Conservation (phyloP, 2,888 invertebrate genomes). For the Philaethria dido region DNA sequence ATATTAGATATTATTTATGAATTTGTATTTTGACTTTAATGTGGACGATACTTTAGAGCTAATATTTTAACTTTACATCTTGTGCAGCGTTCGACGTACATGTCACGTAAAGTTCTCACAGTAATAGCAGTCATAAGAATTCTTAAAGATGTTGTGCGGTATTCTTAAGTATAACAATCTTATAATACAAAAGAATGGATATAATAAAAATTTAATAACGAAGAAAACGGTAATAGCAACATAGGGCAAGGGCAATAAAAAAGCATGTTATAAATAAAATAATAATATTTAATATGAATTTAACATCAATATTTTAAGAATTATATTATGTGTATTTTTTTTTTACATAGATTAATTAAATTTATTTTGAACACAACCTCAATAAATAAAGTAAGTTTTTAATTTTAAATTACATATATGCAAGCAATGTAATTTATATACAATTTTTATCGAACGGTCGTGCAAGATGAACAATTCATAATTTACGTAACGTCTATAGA, state of each 20-base stretch:
- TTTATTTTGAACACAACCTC: background rate
- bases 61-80: slow-evolving; percentile 19
- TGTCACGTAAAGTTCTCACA: slow-evolving; percentile 1
- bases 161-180: background rate
- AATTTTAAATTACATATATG: too few relatives aligned
- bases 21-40: background rate
- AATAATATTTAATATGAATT: background rate
- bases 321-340: background rate
- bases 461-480: too few relatives aligned
- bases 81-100: background rate
- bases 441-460: background rate
- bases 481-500: too few relatives aligned
- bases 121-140: slow-evolving; percentile 1
- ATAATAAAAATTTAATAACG: background rate
- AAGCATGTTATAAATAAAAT: slow-evolving; percentile 2
- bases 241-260: background rate
- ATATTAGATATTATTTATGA: background rate
- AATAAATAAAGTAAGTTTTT: background rate
- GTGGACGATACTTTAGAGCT: background rate
- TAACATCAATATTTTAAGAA: background rate
- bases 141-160: background rate
- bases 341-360: background rate
- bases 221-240: background rate
- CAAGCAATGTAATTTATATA: background rate
- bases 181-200: background rate